Evolutionary conservation across 2,113 vertebrate species (phyloP).

Genomic region (Gila orcuttii): DNA sequence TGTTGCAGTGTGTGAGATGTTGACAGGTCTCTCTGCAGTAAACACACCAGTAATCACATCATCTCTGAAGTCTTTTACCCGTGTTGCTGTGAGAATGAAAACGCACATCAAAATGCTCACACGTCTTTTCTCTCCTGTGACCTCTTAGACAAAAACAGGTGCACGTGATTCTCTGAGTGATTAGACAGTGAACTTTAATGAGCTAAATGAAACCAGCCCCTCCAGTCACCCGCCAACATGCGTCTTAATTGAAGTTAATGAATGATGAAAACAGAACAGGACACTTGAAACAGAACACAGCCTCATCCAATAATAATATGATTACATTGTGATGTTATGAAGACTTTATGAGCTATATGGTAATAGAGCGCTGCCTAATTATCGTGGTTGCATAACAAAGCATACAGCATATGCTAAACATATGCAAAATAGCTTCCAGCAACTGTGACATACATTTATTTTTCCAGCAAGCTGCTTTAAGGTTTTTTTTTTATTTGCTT

Average conservation of each 20-base stretch:
- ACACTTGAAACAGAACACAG: not conserved
- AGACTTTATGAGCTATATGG: not conserved
- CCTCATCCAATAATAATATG: not conserved
- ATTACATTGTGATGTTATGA: not conserved
- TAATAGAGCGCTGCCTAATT: not conserved
- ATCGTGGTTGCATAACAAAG: not conserved
- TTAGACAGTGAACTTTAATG: not conserved
- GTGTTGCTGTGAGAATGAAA: constrained; percentile 17
- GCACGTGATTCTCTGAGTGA: not conserved
- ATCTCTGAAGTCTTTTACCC: constrained; percentile 36
- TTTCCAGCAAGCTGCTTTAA: not conserved
- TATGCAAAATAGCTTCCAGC: not conserved
- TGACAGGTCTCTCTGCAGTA: constrained; percentile 25
- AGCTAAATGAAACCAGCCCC: not conserved
- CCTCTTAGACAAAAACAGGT: not conserved
- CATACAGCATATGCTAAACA: not conserved
- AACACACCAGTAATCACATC: constrained; percentile 13
- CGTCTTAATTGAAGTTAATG: not conserved
- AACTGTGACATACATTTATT: not conserved
- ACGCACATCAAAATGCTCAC: not conserved
- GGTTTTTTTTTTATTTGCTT: not conserved
- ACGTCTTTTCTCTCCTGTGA: not conserved
- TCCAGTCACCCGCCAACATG: not conserved
- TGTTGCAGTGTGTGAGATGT: constrained; percentile 21
- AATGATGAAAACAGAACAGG: constrained; percentile 11